Base-by-base conservation (phyloP, 2,888 invertebrate species). In the Nomada lathburiana region DNA sequence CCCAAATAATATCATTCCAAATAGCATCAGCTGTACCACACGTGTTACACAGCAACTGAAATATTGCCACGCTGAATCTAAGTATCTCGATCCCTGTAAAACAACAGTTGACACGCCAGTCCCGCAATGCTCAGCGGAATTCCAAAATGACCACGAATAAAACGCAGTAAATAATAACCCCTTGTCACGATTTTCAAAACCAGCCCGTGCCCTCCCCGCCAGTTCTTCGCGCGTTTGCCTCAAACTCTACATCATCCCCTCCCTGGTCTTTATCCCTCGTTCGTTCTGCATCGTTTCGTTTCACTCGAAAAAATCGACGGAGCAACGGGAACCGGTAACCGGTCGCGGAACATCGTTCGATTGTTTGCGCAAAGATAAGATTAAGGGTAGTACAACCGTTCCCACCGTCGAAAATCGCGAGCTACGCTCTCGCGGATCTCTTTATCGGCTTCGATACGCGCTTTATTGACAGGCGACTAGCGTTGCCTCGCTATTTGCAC, bases 321-420 rank as follows among this genome's bases (percentile, higher is more conserved):
- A 26, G 53, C 26, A 68, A 60, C 63, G 59, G n/a, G 20, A 11
- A 63, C 64, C 69, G 26, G 70, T 71, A 67, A 74, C 53, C 42
- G 23, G 50, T 44, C 76, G 62, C 59, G 73, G 23, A 63, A 52
- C 69, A 63, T 75, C 67, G 82, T 77, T 72, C 75, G 80, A 63
- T 72, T 73, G 82, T 86, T 86, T 86, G 77, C 76, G 63, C 80
- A 74, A 71, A 70, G 88, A 88, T 88, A 89, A 89, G 88, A 88
- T 88, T 86, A 86, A 73, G 77, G 55, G 60, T 47, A 47, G 26
- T 63, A 71, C 70, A 74, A 86, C 80, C 82, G 84, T 85, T 89
- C 81, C 77, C 86, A 83, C 72, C 89, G 76, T 77, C 89, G 82
- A 88, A 88, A 89, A 89, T 88, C 75, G 64, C 59, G 64, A 69